Evolutionary conservation across 2,888 invertebrate genomes (phyloP).

Genomic region (Xanthorhoe designata): DNA sequence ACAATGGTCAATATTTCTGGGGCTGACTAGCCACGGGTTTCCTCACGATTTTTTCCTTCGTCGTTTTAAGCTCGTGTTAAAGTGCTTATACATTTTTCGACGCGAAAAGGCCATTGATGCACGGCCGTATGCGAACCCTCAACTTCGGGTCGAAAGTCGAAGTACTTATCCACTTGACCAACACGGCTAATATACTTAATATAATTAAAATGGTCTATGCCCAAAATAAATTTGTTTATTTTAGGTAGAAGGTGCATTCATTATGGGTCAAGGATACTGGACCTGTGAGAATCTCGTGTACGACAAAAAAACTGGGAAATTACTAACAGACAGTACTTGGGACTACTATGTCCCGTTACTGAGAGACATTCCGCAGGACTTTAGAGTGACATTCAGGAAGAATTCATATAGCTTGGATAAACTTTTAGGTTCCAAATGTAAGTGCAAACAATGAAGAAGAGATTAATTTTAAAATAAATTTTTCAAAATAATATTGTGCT

Average conservation of each 20-base stretch:
- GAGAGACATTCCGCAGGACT: constrained; percentile 91
- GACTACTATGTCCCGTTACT: constrained; percentile 90
- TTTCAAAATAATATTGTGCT: not conserved
- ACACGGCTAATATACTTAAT: too few species aligned
- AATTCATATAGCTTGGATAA: constrained; percentile 86
- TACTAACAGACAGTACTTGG: constrained; percentile 92
- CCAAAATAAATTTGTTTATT: not conserved
- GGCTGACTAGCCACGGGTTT: too few species aligned
- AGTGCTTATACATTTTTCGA: too few species aligned
- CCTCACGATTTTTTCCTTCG: too few species aligned
- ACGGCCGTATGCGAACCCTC: too few species aligned
- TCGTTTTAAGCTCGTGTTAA: too few species aligned
- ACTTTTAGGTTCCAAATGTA: constrained; percentile 89
- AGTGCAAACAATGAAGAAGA: not conserved
- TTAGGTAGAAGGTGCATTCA: constrained; percentile 90
- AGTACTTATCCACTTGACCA: too few species aligned
- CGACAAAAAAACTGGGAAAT: constrained; percentile 86
- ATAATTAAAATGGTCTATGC: too few species aligned
- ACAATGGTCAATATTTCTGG: too few species aligned
- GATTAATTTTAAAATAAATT: not conserved
- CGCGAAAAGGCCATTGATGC: too few species aligned
- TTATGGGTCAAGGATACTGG: constrained; percentile 91
- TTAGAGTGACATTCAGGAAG: constrained; percentile 87
- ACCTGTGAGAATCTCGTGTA: constrained; percentile 89
- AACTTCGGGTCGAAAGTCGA: too few species aligned